Conservation (phyloP, 2,113 vertebrate species). For the Hippotragus niger region DNA sequence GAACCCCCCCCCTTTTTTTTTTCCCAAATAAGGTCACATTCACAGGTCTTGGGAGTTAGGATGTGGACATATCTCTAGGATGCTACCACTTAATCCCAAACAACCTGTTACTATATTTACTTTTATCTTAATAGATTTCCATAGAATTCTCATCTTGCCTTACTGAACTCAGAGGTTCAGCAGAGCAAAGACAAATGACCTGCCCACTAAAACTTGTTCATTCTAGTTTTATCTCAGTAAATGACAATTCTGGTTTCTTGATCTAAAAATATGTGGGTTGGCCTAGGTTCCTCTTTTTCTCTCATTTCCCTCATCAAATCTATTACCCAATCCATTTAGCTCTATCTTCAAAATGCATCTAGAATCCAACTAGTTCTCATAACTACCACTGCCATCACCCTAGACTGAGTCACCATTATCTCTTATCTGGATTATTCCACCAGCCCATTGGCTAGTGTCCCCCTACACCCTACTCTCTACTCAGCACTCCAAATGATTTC, state of each 20-base stretch:
- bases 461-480: not conserved
- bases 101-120: not conserved
- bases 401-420: not conserved
- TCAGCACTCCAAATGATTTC: not conserved
- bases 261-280: not conserved
- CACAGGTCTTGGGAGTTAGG: not conserved
- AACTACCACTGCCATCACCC: not conserved
- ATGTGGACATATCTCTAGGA: not conserved
- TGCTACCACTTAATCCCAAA: not conserved
- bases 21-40: not conserved
- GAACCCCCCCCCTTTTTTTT: fast-evolving
- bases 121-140: not conserved
- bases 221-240: not conserved
- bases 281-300: not conserved
- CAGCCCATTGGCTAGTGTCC: not conserved
- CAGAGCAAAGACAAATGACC: not conserved
- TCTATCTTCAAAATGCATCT: not conserved
- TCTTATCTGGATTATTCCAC: not conserved
- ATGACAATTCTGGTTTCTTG: not conserved
- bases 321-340: not conserved
- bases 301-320: not conserved
- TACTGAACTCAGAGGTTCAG: not conserved
- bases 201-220: not conserved
- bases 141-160: not conserved
- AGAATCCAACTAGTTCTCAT: not conserved